A percentile compares a stretch with the other conserved stretches of the same genome.
phyloP scores from a whole-genome alignment of 1,140 invertebrate genomes.

The Drosophila ohnishii region DNA sequence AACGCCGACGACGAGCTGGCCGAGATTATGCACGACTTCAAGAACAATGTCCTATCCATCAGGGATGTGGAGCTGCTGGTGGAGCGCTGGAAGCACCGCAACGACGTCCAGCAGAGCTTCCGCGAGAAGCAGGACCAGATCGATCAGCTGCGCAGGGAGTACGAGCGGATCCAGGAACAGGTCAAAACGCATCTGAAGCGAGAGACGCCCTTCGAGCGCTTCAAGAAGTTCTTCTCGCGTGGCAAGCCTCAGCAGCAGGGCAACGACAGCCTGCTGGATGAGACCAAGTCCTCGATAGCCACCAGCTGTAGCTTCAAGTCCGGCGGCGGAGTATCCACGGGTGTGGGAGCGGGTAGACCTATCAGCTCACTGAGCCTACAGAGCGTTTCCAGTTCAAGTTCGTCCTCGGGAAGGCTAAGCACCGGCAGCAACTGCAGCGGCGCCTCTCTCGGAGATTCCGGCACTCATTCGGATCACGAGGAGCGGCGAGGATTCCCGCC shows the following conservation, averaged over 20 bases:
- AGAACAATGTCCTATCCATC: conserved; percentile 93
- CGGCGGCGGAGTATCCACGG: conserved; percentile 60
- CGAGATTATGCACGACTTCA: conserved; percentile 94
- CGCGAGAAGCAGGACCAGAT: conserved; percentile 93
- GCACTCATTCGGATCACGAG: conserved; percentile 92
- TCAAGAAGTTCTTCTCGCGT: conserved; percentile 90
- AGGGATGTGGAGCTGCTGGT: conserved; percentile 92
- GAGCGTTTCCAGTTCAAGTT: conserved; percentile 87
- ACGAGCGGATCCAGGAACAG: conserved; percentile 90
- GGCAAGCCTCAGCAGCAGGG: conserved; percentile 84
- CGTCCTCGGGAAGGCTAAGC: conserved; percentile 91
- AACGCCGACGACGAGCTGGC: conserved; percentile 90
- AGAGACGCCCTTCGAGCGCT: conserved; percentile 90
- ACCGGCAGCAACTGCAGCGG: conserved; percentile 89
- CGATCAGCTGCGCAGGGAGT: conserved; percentile 90
- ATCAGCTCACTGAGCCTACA: conserved; percentile 89
- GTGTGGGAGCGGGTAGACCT: conserved; percentile 83
- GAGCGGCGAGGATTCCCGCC: conserved; percentile 86
- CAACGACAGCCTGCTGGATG: conserved; percentile 74
- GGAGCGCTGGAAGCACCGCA: conserved; percentile 92
- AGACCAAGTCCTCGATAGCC: conserved; percentile 78
- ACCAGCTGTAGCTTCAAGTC: conserved; percentile 81
- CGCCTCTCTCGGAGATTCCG: conserved; percentile 91
- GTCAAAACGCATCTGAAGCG: conserved; percentile 89
- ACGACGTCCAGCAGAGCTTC: conserved; percentile 92